These are phyloP conservation scores for Phyllotreta striolata DNA, from an alignment of 2,888 invertebrate species.

Conservation along the genomic window DNA sequence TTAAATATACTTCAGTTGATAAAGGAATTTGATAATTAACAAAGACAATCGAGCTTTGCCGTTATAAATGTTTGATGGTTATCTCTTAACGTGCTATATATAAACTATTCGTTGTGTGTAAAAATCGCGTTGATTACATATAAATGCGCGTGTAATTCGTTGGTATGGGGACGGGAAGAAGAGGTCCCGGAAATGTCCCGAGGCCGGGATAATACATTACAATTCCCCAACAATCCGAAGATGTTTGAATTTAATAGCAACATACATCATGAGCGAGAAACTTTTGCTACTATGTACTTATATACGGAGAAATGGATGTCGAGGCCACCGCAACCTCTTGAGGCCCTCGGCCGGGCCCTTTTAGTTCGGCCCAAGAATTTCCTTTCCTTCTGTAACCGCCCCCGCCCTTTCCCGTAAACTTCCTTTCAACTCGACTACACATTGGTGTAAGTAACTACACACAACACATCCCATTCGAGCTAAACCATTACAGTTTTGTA, in stretches of 20 bases:
- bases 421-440: neutral
- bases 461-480: no score
- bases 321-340: conserved; percentile 61
- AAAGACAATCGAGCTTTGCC: no score
- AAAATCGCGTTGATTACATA: no score
- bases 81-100: no score
- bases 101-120: no score
- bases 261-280: conserved; percentile 62
- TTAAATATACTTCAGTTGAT: no score
- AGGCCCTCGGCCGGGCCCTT: conserved; percentile 52
- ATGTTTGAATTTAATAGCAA: conserved; percentile 63
- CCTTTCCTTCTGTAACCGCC: conserved; percentile 37
- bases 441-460: no score
- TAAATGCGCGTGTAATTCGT: no score
- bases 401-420: conserved; percentile 21
- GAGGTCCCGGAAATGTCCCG: conserved; percentile 45
- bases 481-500: no score
- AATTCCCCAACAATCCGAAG: conserved; percentile 62
- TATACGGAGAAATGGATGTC: conserved; percentile 61
- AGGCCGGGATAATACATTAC: conserved; percentile 61
- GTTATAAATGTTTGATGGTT: no score
- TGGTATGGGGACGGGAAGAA: conserved; percentile 29
- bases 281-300: conserved; percentile 60
- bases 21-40: no score
- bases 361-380: conserved; percentile 57